Evolutionary conservation across 2,888 invertebrate species (phyloP).

Genomic region (Ligdia adustata): DNA sequence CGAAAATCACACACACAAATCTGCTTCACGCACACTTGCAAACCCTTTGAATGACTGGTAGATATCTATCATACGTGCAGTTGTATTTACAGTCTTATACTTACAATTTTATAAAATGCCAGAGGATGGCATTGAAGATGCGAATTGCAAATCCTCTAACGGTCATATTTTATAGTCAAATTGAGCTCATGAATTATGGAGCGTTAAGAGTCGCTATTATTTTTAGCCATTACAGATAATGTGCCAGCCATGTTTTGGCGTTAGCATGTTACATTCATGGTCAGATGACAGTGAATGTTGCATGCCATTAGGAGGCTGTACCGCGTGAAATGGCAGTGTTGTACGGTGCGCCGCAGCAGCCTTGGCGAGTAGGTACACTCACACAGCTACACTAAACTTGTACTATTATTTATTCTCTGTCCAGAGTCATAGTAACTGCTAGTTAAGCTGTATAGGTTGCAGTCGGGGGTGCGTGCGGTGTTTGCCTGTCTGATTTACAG

Average conservation of each 20-base stretch:
- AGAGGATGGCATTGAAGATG: constrained; percentile 16
- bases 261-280: constrained; percentile 28
- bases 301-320: constrained; percentile 29
- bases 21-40: constrained; percentile 8
- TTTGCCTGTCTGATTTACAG: constrained; percentile 79
- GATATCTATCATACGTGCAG: constrained; percentile 2
- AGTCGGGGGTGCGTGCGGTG: constrained; percentile 57
- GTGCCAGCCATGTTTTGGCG: constrained; percentile 13
- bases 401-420: background rate
- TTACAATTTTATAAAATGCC: constrained; percentile 9
- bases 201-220: constrained; percentile 13
- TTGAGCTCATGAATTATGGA: constrained; percentile 8
- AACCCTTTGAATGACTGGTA: constrained; percentile 3
- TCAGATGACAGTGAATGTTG: constrained; percentile 28
- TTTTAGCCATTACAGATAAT: constrained; percentile 18
- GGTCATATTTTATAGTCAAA: constrained; percentile 4
- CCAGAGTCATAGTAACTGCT: constrained; percentile 6
- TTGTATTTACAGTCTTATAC: background rate
- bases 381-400: constrained; percentile 37
- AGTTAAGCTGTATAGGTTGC: constrained; percentile 27
- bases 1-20: constrained; percentile 30
- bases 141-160: constrained; percentile 8
- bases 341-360: constrained; percentile 46
- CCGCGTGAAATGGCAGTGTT: constrained; percentile 59
- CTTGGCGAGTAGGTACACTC: constrained; percentile 52